Evolutionary conservation across 2,888 invertebrate species (phyloP).

Genomic region (Agelastica alni): DNA sequence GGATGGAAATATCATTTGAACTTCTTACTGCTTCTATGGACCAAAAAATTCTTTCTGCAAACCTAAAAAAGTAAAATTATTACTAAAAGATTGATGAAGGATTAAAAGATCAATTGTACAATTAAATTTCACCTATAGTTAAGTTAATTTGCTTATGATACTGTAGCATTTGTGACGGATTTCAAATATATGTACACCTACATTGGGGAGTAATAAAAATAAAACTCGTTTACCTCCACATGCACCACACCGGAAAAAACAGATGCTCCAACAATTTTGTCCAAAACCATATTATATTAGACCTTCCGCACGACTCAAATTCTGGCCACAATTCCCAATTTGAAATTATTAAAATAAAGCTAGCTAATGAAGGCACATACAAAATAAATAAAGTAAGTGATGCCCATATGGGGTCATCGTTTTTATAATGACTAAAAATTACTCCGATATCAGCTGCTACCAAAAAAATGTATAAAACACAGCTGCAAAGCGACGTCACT

Average conservation of each 20-base stretch:
- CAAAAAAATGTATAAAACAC: slow-evolving; percentile 68
- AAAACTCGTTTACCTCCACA: slow-evolving; percentile 72
- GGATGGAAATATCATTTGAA: slow-evolving; percentile 63
- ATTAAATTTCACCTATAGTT: too few species aligned
- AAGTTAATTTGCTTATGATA: too few species aligned
- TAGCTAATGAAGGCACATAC: slow-evolving; percentile 63
- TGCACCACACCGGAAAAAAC: slow-evolving; percentile 65
- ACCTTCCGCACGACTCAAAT: slow-evolving; percentile 56
- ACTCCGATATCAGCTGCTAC: slow-evolving; percentile 71
- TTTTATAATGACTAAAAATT: slow-evolving; percentile 66
- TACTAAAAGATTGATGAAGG: too few species aligned
- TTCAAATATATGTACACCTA: too few species aligned
- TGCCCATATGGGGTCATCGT: slow-evolving; percentile 61
- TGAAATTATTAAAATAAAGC: slow-evolving; percentile 64
- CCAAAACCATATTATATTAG: slow-evolving; percentile 58
- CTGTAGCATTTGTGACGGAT: too few species aligned
- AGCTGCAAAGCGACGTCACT: slow-evolving; percentile 63
- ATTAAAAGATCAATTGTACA: too few species aligned
- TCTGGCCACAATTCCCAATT: slow-evolving; percentile 64
- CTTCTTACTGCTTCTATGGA: slow-evolving; percentile 72
- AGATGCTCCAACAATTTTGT: slow-evolving; percentile 60
- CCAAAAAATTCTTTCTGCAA: slow-evolving; percentile 75
- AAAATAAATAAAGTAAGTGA: slow-evolving; percentile 58
- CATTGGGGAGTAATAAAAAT: too few species aligned
- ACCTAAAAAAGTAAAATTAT: slow-evolving; percentile 59